A percentile compares a stretch with the other conserved stretches of the same genome.
These are phyloP conservation scores for Hassar affinis DNA, from an alignment of 2,113 vertebrate species.

Conservation along the genomic window DNA sequence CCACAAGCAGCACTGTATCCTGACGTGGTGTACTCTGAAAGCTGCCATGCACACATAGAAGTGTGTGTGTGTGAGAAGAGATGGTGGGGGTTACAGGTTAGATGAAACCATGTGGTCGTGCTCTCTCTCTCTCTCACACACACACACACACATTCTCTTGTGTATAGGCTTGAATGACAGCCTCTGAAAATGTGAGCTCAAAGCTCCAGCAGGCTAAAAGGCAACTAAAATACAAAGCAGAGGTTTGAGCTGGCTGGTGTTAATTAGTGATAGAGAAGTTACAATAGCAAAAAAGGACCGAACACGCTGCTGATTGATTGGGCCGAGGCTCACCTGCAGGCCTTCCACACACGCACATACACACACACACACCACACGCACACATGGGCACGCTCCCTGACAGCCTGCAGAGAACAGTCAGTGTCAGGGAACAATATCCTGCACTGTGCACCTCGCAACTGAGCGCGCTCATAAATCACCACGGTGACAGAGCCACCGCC, in stretches of 20 bases:
- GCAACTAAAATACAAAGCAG: slow-evolving; percentile 53
- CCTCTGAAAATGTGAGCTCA: slow-evolving; percentile 49
- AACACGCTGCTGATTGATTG: slow-evolving; percentile 72
- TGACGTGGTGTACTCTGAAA: slow-evolving; percentile 71
- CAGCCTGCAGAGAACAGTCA: slow-evolving; percentile 71
- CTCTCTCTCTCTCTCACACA: slow-evolving; percentile 45
- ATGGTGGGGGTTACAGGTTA: slow-evolving; percentile 59
- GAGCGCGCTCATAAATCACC: slow-evolving; percentile 79
- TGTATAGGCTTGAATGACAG: slow-evolving; percentile 66
- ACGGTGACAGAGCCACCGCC: slow-evolving; percentile 74
- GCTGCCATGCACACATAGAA: slow-evolving; percentile 49
- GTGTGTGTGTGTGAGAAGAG: slow-evolving; percentile 46
- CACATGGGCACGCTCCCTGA: slow-evolving; percentile 48
- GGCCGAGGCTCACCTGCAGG: slow-evolving; percentile 70
- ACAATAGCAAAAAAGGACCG: slow-evolving; percentile 49
- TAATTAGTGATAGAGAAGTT: slow-evolving; percentile 58
- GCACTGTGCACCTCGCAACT: slow-evolving; percentile 73
- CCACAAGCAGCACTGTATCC: slow-evolving; percentile 76
- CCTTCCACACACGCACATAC: slow-evolving; percentile 64
- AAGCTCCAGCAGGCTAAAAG: slow-evolving; percentile 42
- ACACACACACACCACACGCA: slow-evolving; percentile 55
- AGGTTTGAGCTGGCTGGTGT: slow-evolving; percentile 59
- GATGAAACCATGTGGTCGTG: slow-evolving; percentile 69
- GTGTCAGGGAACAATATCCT: slow-evolving; percentile 78
- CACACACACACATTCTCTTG: slow-evolving; percentile 52